These are phyloP conservation scores for Mus pahari DNA, from an alignment of 2,113 vertebrate species.

Conservation along the genomic window DNA sequence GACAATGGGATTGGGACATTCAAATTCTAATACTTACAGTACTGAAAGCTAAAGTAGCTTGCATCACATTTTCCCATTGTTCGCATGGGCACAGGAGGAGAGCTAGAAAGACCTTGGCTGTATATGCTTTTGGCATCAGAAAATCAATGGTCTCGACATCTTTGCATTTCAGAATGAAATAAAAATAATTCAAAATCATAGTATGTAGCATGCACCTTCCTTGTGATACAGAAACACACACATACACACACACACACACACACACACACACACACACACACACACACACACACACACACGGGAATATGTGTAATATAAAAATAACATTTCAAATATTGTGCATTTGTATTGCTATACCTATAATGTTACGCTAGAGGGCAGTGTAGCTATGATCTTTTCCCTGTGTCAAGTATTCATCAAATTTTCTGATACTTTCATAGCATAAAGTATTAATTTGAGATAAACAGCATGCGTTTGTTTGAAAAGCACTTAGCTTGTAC, in stretches of 20 bases:
- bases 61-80: neutral
- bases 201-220: neutral
- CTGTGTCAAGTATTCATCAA: neutral
- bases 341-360: constrained; percentile 48
- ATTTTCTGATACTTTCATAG: constrained; percentile 50
- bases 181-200: neutral
- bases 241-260: neutral
- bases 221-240: neutral
- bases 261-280: neutral
- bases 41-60: neutral
- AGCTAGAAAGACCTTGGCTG: neutral
- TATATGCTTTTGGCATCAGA: neutral
- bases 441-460: constrained; percentile 83
- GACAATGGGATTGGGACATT: neutral
- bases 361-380: constrained; percentile 87
- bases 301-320: too few relatives aligned
- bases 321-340: neutral
- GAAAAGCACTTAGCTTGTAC: constrained; percentile 80
- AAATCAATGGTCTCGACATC: neutral
- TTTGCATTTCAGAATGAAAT: neutral
- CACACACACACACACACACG: neutral
- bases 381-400: constrained; percentile 83
- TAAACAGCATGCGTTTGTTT: constrained; percentile 75
- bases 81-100: neutral
- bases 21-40: neutral